These are phyloP conservation scores for Stenolophus ochropezus DNA, from an alignment of 2,888 invertebrate genomes.

Conservation along the genomic window DNA sequence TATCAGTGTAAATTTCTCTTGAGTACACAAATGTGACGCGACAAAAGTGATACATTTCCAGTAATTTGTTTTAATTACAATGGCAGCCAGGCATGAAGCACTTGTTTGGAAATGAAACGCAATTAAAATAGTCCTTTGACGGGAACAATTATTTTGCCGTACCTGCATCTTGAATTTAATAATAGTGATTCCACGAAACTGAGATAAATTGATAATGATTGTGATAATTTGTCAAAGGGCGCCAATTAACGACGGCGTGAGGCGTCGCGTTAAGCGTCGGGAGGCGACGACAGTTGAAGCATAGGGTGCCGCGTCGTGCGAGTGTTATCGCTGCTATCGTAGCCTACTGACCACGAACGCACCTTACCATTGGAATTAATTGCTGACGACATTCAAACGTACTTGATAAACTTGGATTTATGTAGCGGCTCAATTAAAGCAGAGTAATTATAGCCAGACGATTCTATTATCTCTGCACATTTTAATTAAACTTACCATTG, in stretches of 20 bases:
- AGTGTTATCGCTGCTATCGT: constrained; percentile 19
- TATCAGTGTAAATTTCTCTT: neutral
- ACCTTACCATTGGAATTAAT: constrained; percentile 16
- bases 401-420: constrained; percentile 16
- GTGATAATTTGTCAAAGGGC: constrained; percentile 55
- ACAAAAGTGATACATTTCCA: constrained; percentile 19
- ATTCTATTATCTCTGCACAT: too few species aligned
- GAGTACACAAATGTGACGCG: neutral
- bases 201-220: constrained; percentile 59
- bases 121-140: constrained; percentile 57
- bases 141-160: constrained; percentile 48
- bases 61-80: constrained; percentile 15
- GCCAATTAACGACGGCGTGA: constrained; percentile 46
- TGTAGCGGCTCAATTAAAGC: neutral
- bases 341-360: constrained; percentile 9
- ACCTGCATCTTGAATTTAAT: constrained; percentile 52
- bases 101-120: constrained; percentile 38
- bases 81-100: neutral
- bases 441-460: neutral
- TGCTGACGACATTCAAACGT: neutral
- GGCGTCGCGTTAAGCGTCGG: neutral
- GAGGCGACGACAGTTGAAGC: neutral
- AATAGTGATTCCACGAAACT: constrained; percentile 56
- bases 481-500: too few species aligned
- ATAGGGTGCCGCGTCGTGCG: neutral